phyloP scores from a whole-genome alignment of 2,797 vertebrate species.

The Paguma larvata region DNA sequence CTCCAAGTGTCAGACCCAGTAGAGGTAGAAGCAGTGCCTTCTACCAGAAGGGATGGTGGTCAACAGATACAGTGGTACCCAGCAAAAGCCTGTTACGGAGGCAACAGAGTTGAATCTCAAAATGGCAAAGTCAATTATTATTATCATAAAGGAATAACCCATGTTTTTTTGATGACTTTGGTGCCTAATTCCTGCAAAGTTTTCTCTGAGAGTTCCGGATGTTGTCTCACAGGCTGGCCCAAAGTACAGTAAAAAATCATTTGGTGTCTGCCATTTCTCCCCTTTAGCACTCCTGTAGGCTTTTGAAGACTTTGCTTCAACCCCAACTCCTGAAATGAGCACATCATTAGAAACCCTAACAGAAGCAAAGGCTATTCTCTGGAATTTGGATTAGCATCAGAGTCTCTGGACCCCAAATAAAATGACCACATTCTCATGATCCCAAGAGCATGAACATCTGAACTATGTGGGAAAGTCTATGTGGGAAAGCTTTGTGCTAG shows the following conservation, averaged over 20 bases:
- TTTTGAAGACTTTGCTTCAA: not conserved
- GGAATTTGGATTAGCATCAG: not conserved
- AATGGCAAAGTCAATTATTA: not conserved
- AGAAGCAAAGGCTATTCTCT: not conserved
- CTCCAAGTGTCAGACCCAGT: not conserved
- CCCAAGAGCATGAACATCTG: not conserved
- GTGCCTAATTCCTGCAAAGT: not conserved
- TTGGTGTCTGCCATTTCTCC: not conserved
- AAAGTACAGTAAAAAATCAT: not conserved
- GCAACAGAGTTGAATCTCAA: not conserved
- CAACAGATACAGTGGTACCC: not conserved
- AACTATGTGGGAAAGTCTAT: not conserved
- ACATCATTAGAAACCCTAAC: not conserved
- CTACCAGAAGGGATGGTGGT: not conserved
- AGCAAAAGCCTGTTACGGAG: not conserved
- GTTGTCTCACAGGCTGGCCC: not conserved
- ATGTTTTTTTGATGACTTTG: not conserved
- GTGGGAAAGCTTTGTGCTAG: not conserved
- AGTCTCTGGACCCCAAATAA: not conserved
- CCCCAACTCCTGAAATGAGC: not conserved
- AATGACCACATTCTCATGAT: not conserved
- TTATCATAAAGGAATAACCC: not conserved
- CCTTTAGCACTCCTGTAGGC: not conserved
- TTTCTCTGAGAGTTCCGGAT: not conserved
- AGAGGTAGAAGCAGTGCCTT: not conserved